phyloP scores from a whole-genome alignment of 1,140 invertebrate genomes.

The Drosophila parvula region DNA sequence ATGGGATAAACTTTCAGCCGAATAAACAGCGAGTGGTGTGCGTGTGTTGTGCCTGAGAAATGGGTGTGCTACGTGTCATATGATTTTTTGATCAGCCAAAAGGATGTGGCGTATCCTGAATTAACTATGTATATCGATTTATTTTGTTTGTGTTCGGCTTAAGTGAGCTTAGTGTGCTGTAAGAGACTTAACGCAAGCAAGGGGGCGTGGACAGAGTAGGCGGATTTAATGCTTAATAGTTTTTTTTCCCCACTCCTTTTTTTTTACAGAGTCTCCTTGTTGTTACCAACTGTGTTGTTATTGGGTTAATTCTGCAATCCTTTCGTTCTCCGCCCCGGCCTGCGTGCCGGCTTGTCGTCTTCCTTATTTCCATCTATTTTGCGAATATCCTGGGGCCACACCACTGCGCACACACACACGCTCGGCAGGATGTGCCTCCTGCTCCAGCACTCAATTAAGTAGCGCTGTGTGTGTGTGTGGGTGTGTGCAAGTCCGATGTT shows the following conservation, averaged over 20 bases:
- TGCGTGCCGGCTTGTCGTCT: conserved; percentile 9
- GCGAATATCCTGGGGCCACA: conserved; percentile 35
- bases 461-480: conserved; percentile 1
- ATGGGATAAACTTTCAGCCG: neutral
- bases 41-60: neutral
- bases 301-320: conserved; percentile 44
- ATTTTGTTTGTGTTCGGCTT: conserved; percentile 13
- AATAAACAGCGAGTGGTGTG: neutral
- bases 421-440: conserved; percentile 28
- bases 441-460: conserved; percentile 40
- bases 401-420: conserved; percentile 11
- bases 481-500: conserved; percentile 34
- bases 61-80: neutral
- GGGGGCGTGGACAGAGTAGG: neutral
- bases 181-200: neutral
- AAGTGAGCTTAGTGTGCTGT: conserved; percentile 7
- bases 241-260: neutral
- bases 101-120: neutral
- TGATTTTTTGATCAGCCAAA: conserved; percentile 3
- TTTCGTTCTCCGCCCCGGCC: conserved; percentile 1
- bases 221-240: conserved; percentile 12
- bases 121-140: conserved; percentile 17
- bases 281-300: conserved; percentile 22
- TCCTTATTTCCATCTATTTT: conserved; percentile 40
- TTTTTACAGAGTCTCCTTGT: neutral